A percentile compares a stretch with the other conserved stretches of the same genome.
These are phyloP conservation scores for Ephestia elutella DNA, from an alignment of 1,140 invertebrate genomes.

Conservation along the genomic window DNA sequence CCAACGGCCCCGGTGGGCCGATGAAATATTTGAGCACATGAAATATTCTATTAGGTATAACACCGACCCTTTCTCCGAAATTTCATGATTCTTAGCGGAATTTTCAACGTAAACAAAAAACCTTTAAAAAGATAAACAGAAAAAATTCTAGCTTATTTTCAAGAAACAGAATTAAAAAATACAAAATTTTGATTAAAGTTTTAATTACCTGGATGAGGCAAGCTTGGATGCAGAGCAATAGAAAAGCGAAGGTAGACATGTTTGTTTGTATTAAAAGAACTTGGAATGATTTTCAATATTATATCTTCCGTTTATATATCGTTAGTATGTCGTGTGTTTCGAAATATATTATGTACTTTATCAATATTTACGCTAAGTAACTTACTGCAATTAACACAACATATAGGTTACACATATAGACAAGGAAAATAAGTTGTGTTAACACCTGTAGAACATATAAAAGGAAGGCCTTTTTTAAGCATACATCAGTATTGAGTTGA, in stretches of 20 bases:
- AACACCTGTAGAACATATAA: no score
- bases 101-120: no score
- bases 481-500: no score
- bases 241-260: slow-evolving; percentile 20
- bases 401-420: no score
- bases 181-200: not conserved
- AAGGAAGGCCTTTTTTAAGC: no score
- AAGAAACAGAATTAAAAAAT: not conserved
- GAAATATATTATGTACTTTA: not conserved
- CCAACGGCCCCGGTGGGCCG: no score
- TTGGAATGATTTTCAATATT: not conserved
- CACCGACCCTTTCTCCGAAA: no score
- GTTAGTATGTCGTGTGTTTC: not conserved
- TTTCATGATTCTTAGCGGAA: no score
- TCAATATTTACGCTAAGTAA: not conserved
- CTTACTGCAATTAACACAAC: no score
- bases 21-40: no score
- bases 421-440: no score
- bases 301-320: not conserved
- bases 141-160: not conserved
- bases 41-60: no score
- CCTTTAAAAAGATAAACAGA: not conserved
- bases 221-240: slow-evolving; percentile 22
- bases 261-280: slow-evolving; percentile 6
- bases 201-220: slow-evolving; percentile 19